Evolutionary conservation across 2,797 vertebrate species (phyloP).

Genomic region (Delichon dasypus): DNA sequence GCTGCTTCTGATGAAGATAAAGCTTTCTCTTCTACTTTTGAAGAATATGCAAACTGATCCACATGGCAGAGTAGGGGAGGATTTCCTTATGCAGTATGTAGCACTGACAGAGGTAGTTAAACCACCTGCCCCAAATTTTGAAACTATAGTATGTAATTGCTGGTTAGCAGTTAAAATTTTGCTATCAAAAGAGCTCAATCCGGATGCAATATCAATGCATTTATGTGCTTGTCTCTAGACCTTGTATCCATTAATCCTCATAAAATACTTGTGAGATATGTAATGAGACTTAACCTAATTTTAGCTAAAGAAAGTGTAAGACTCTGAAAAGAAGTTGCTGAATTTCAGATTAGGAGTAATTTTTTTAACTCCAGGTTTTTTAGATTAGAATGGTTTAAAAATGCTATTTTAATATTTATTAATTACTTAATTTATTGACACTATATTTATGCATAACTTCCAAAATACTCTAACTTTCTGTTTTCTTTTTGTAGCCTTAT

Average conservation of each 20-base stretch:
- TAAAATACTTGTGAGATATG: neutral
- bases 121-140: neutral
- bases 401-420: neutral
- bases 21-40: neutral
- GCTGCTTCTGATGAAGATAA: neutral
- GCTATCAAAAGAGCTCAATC: neutral
- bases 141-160: neutral
- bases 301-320: neutral
- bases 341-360: neutral
- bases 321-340: neutral
- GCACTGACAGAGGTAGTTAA: neutral
- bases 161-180: neutral
- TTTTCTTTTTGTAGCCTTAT: conserved; percentile 77
- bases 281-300: neutral
- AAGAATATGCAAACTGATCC: neutral
- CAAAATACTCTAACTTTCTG: neutral
- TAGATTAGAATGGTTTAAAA: neutral
- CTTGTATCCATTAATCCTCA: neutral
- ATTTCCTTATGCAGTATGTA: neutral
- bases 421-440: neutral
- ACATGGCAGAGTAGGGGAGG: no score
- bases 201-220: neutral
- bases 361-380: neutral
- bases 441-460: neutral
- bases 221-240: neutral